phyloP scores from a whole-genome alignment of 2,888 invertebrate species.

The Conomelus anceps region DNA sequence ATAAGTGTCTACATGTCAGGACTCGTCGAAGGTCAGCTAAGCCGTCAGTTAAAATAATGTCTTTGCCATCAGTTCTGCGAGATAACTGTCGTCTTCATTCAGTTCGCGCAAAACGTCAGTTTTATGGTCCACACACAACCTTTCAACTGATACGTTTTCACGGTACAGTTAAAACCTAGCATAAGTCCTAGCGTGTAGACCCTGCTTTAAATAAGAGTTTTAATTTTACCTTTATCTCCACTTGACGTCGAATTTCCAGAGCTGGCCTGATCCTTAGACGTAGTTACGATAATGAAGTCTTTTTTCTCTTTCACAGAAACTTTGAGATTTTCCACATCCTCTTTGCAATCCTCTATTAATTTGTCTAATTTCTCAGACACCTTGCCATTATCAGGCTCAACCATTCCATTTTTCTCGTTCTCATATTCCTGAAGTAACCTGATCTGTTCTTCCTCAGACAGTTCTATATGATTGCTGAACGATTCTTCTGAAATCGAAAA shows the following conservation, averaged over 20 bases:
- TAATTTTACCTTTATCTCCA: constrained; percentile 22
- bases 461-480: constrained; percentile 56
- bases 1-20: no score
- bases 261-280: constrained; percentile 24
- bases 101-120: no score
- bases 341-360: constrained; percentile 17
- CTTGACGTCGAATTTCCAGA: constrained; percentile 27
- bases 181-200: no score
- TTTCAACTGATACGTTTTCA: no score
- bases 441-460: constrained; percentile 64
- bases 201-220: not conserved
- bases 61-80: no score
- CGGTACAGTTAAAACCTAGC: no score
- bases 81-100: no score
- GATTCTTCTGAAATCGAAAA: constrained; percentile 47
- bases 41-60: no score
- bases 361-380: constrained; percentile 6
- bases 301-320: constrained; percentile 26
- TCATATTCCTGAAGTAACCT: constrained; percentile 61
- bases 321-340: constrained; percentile 1
- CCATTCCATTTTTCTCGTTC: constrained; percentile 48
- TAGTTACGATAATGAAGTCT: constrained; percentile 29
- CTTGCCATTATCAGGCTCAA: constrained; percentile 22
- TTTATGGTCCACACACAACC: no score
- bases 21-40: no score